Evolutionary conservation across 2,113 vertebrate species (phyloP).

Genomic region (Apeltes quadracus): DNA sequence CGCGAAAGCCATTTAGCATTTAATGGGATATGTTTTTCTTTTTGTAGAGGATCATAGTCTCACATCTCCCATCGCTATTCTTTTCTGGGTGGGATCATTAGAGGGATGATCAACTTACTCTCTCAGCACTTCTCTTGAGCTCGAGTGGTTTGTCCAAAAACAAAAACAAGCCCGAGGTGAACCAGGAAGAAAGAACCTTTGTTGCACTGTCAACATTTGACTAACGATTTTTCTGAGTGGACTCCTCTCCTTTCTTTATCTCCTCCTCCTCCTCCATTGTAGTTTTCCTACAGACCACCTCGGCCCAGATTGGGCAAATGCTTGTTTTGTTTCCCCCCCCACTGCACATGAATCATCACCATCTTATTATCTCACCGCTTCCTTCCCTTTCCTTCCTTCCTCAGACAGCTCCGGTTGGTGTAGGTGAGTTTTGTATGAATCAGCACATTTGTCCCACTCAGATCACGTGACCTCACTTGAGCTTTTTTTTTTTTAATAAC

Average conservation of each 20-base stretch:
- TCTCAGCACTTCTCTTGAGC: slow-evolving; percentile 1
- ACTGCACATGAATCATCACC: slow-evolving; percentile 58
- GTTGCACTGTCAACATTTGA: slow-evolving; percentile 60
- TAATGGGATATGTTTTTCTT: not conserved
- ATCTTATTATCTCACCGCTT: slow-evolving; percentile 44
- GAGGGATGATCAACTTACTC: not conserved
- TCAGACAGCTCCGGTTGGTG: slow-evolving; percentile 56
- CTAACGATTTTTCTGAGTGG: slow-evolving; percentile 26
- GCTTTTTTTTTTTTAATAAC: slow-evolving; percentile 21
- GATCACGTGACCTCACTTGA: slow-evolving; percentile 45
- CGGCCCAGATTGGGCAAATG: slow-evolving; percentile 4
- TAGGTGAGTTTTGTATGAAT: slow-evolving; percentile 56
- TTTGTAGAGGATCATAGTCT: not conserved
- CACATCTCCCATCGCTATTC: not conserved
- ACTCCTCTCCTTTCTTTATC: slow-evolving; percentile 34
- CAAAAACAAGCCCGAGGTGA: slow-evolving; percentile 43
- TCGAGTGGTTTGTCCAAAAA: slow-evolving; percentile 36
- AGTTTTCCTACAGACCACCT: slow-evolving; percentile 26
- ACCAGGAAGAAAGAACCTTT: slow-evolving; percentile 37
- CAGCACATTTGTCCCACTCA: slow-evolving; percentile 53
- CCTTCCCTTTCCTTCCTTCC: slow-evolving; percentile 36
- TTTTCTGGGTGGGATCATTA: not conserved
- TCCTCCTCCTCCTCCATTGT: slow-evolving; percentile 14
- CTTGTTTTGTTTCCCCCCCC: not conserved
- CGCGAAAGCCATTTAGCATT: not conserved